Percentiles rank a stretch among this genome's conserved stretches.
These are phyloP conservation scores for Mylabris phalerata DNA, from an alignment of 1,140 invertebrate species.

Conservation along the genomic window DNA sequence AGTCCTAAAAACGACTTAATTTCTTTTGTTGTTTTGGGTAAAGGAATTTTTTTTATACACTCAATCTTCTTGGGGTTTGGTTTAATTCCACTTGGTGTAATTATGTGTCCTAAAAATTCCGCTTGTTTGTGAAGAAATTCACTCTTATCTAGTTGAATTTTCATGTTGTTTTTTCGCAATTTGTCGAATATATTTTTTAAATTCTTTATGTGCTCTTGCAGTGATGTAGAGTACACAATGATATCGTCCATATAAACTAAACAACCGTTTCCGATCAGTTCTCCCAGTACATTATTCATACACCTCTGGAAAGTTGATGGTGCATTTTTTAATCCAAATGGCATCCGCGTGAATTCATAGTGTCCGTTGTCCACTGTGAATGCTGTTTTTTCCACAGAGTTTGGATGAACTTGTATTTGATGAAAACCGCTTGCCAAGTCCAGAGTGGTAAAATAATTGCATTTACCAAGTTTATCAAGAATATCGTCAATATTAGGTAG, in stretches of 20 bases:
- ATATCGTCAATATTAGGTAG: slow-evolving; percentile 2
- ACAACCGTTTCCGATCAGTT: slow-evolving; percentile 9
- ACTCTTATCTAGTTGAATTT: slow-evolving; percentile 36
- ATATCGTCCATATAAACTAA: slow-evolving; percentile 34
- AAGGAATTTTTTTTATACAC: slow-evolving; percentile 33
- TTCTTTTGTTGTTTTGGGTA: slow-evolving; percentile 16
- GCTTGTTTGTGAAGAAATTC: slow-evolving; percentile 41
- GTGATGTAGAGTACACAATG: no score
- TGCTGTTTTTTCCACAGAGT: slow-evolving; percentile 1
- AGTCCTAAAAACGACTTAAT: slow-evolving; percentile 42
- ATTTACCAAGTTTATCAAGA: slow-evolving; percentile 7
- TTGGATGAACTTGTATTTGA: slow-evolving; percentile 4
- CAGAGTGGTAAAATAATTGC: slow-evolving; percentile 6
- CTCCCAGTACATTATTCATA: neutral
- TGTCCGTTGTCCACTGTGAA: slow-evolving; percentile 6
- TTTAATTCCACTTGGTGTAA: slow-evolving; percentile 37
- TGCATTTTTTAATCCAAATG: slow-evolving; percentile 6
- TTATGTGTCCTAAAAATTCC: slow-evolving; percentile 39
- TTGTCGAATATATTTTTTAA: no score
- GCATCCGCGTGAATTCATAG: slow-evolving; percentile 1
- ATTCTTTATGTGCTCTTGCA: no score
- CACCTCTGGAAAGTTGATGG: slow-evolving; percentile 4
- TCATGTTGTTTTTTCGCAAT: no score
- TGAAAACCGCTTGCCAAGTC: slow-evolving; percentile 2
- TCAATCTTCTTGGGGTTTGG: slow-evolving; percentile 40